These are phyloP conservation scores for Amia ocellicauda DNA, from an alignment of 2,113 vertebrate genomes.

Conservation along the genomic window DNA sequence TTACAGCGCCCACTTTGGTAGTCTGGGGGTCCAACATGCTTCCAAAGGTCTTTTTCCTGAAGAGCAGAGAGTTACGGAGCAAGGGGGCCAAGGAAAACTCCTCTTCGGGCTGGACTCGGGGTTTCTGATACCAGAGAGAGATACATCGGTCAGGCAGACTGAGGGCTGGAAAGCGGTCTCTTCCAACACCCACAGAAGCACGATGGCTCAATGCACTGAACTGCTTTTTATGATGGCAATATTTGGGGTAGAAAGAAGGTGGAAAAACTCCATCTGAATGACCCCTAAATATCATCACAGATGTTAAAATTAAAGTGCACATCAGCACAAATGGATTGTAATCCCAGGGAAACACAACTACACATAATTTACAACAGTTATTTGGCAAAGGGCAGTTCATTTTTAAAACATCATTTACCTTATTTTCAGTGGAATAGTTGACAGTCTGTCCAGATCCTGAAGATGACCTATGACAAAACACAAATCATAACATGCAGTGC, in stretches of 20 bases:
- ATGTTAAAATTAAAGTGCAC: too few relatives aligned
- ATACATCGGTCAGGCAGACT: too few relatives aligned
- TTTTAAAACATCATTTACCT: conserved; percentile 52
- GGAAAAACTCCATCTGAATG: too few relatives aligned
- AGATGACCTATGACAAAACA: conserved; percentile 34
- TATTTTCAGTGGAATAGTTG: conserved; percentile 35
- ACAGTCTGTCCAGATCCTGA: conserved; percentile 32
- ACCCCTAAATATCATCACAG: too few relatives aligned
- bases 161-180: too few relatives aligned
- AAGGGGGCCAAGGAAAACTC: conserved; percentile 68
- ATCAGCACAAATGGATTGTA: too few relatives aligned
- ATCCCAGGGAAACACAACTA: too few relatives aligned
- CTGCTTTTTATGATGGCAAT: too few relatives aligned
- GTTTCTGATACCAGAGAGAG: conserved; percentile 28
- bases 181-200: too few relatives aligned
- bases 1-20: conserved; percentile 66
- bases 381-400: background rate
- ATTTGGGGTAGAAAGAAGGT: too few relatives aligned
- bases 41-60: conserved; percentile 70
- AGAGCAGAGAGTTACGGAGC: conserved; percentile 79
- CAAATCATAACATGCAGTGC: too few relatives aligned
- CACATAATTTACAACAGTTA: background rate
- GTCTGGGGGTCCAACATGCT: conserved; percentile 60
- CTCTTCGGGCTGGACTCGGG: conserved; percentile 44
- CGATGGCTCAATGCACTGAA: too few relatives aligned